Evolutionary conservation across 1,140 invertebrate species (phyloP), one percentile per base, ranked within the genome.

Genomic region (Fopius arisanus): DNA sequence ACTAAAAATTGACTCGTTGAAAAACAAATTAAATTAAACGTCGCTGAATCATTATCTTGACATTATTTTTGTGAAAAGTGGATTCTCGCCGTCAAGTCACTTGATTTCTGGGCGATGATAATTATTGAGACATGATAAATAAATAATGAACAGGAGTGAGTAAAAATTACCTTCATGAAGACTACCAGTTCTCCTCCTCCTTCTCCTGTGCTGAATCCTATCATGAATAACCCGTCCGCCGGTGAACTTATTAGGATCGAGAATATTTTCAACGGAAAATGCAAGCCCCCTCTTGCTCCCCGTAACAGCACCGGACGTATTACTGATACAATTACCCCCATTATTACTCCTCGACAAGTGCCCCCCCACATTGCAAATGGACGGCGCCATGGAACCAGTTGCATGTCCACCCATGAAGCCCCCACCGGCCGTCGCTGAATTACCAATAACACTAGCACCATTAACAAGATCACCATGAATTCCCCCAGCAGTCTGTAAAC

Each of bases 191-290:
- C 85, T 86, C 81, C 86, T 89, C 71, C 85, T 87, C 72, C 29
- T 65, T 16, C 86, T 86, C 29, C 82, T 83, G 74, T 82, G 83
- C 72, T 78, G 81, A 29, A 82, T 70, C 70, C 81, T 75, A 33
- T 67, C 77, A 62, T 80, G 78, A n/a, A 86, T 76, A 31, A 82
- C 75, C 31, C 81, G 82, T 77, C 82, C 89, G 3, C 95, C 95
- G 7, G 94, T 96, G 83, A 97, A 96, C 85, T 96, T 96, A 74
- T 93, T 96, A 0, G 95, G 95, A 83, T 96, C 95, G 33, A 97
- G 87, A 70, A 97, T 97, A 83, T 97, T 96, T 86, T 97, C 95
- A 4, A 97, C 95, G 3, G 95, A 96, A 85, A 97, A 97, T 0
- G 94, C 93, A 65, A 96, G 86, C 59, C 91, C 88, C 79, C 89